Percentiles rank a stretch among this genome's conserved stretches.
phyloP scores from a whole-genome alignment of 2,113 vertebrate species.

The Hippocampus guttulatus region DNA sequence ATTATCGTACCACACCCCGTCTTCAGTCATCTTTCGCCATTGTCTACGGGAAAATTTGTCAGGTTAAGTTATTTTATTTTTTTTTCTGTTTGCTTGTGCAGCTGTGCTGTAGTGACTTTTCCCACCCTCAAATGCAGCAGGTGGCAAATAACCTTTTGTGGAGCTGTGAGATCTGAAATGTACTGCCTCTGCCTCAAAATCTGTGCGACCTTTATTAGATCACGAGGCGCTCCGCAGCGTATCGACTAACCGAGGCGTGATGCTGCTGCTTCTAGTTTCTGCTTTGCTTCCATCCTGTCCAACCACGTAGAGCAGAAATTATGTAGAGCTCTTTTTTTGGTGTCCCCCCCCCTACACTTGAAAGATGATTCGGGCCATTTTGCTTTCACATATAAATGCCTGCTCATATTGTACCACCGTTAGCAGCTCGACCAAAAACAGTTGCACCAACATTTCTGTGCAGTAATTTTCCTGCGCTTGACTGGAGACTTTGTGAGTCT shows the following conservation, averaged over 20 bases:
- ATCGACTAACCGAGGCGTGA: conserved; percentile 17
- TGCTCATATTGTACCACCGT: conserved; percentile 7
- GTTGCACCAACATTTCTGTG: neutral
- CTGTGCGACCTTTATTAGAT: conserved; percentile 53
- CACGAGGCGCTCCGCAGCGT: conserved; percentile 23
- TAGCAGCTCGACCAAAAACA: neutral
- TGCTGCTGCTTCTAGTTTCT: conserved; percentile 24
- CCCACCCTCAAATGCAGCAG: conserved; percentile 40
- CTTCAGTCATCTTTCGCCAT: conserved; percentile 70
- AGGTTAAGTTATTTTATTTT: conserved; percentile 63
- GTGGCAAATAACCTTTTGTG: conserved; percentile 56
- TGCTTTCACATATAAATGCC: neutral
- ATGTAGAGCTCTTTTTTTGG: conserved; percentile 6
- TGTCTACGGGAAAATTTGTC: conserved; percentile 71
- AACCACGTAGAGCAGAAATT: conserved; percentile 22
- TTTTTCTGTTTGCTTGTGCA: conserved; percentile 33
- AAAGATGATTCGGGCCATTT: neutral
- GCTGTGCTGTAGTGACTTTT: conserved; percentile 48
- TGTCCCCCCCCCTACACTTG: neutral
- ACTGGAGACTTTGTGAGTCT: neutral
- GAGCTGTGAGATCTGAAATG: conserved; percentile 45
- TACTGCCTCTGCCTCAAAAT: conserved; percentile 44
- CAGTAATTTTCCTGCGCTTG: neutral
- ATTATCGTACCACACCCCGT: conserved; percentile 21
- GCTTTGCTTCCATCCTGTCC: conserved; percentile 18